phyloP scores from a whole-genome alignment of 2,888 invertebrate species.

The Pimpla rufipes region DNA sequence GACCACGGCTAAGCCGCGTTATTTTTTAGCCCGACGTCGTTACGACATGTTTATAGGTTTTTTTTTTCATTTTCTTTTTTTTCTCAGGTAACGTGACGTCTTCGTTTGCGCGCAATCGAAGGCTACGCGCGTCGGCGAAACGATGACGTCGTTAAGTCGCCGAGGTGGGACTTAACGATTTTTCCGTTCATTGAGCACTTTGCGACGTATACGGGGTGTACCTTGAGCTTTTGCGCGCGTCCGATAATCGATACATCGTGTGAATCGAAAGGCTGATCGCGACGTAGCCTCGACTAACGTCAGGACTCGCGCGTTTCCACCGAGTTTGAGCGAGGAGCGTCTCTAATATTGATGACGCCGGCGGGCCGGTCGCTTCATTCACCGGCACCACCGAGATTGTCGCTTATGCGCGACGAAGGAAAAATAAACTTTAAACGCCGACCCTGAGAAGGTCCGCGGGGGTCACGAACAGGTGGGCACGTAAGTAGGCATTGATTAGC shows the following conservation, averaged over 20 bases:
- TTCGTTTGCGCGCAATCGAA: not conserved
- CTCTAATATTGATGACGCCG: slow-evolving; percentile 2
- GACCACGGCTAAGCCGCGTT: not conserved
- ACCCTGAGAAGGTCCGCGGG: not conserved
- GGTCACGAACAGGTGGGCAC: not conserved
- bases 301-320: not conserved
- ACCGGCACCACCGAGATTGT: not conserved
- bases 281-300: slow-evolving; percentile 54
- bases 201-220: slow-evolving; percentile 9
- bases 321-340: not conserved
- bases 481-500: too few relatives aligned
- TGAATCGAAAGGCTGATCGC: slow-evolving; percentile 42
- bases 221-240: too few relatives aligned
- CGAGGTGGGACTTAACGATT: not conserved
- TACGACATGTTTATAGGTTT: not conserved
- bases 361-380: not conserved
- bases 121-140: not conserved
- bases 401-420: not conserved
- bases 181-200: slow-evolving; percentile 13
- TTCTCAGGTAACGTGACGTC: slow-evolving; percentile 4
- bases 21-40: not conserved
- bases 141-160: not conserved
- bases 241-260: slow-evolving; percentile 60
- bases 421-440: not conserved
- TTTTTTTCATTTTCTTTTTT: not conserved